Evolutionary conservation across 2,888 invertebrate species (phyloP).

Genomic region (Drosophila fulvimacula): DNA sequence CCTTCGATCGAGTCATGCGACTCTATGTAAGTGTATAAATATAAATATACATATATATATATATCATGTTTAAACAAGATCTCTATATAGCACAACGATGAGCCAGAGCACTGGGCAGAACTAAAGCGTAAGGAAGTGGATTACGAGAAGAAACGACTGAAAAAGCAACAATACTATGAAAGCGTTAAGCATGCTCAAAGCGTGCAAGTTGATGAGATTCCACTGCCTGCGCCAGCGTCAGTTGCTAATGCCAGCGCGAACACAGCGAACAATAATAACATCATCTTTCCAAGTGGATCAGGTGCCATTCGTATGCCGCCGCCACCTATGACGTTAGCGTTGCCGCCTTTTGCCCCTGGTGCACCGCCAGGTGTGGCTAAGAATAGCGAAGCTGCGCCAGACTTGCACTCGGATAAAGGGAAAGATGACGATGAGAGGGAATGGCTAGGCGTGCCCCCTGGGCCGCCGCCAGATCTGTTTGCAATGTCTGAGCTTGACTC

Average conservation of each 20-base stretch:
- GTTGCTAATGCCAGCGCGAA: conserved; percentile 67
- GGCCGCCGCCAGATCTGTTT: conserved; percentile 91
- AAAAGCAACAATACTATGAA: conserved; percentile 96
- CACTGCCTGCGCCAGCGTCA: conserved; percentile 91
- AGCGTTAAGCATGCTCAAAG: conserved; percentile 98
- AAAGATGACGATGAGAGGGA: conserved; percentile 85
- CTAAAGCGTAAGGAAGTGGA: conserved; percentile 95
- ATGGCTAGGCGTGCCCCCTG: conserved; percentile 95
- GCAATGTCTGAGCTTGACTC: conserved; percentile 88
- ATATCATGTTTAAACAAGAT: neutral
- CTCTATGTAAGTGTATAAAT: conserved; percentile 93
- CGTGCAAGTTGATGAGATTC: conserved; percentile 97
- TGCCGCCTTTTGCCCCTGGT: conserved; percentile 85
- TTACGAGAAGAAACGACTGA: conserved; percentile 94
- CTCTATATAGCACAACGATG: conserved; percentile 93
- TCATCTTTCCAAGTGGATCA: conserved; percentile 39
- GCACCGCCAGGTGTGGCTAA: conserved; percentile 90
- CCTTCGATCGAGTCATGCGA: conserved; percentile 96
- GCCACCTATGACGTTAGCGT: conserved; percentile 81
- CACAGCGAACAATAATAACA: conserved; percentile 40
- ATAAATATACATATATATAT: neutral
- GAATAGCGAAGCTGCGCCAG: conserved; percentile 86
- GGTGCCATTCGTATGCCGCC: conserved; percentile 81
- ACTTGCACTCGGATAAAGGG: conserved; percentile 63
- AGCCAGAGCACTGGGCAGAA: conserved; percentile 96